Conservation (phyloP, 2,113 vertebrate species). For the Uria lomvia region DNA sequence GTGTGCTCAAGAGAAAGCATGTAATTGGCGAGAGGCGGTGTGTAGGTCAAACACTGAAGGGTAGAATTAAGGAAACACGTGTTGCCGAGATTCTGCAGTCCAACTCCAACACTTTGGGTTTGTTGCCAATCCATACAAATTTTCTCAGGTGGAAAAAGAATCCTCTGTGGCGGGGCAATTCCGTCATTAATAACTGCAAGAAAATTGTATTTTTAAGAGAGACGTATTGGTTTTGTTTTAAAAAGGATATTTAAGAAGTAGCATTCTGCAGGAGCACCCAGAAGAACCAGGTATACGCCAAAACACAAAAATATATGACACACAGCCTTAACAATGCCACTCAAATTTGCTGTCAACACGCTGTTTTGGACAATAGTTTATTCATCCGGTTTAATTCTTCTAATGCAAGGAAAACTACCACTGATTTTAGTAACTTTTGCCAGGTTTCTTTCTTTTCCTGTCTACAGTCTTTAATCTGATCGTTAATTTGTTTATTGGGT, state of each 20-base stretch:
- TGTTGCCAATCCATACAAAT: conserved; percentile 92
- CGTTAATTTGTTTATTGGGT: not conserved
- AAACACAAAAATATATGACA: rapidly evolving
- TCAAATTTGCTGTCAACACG: not conserved
- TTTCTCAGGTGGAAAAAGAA: conserved; percentile 92
- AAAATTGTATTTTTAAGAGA: not conserved
- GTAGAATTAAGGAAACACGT: conserved; percentile 95
- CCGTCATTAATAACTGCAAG: conserved; percentile 82
- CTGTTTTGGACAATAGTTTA: not conserved
- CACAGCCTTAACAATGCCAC: not conserved
- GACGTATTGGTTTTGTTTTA: not conserved
- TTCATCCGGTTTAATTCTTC: not conserved
- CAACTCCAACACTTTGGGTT: conserved; percentile 87
- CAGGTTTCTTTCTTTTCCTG: not conserved
- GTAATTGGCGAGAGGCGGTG: conserved; percentile 91
- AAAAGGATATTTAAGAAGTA: not conserved
- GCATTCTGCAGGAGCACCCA: not conserved
- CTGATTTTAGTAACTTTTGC: not conserved
- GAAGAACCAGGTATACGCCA: not conserved
- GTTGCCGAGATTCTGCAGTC: conserved; percentile 95
- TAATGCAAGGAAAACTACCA: not conserved
- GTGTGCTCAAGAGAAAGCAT: conserved; percentile 95
- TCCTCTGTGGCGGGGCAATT: conserved; percentile 87
- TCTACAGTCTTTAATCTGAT: not conserved
- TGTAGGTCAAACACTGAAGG: conserved; percentile 95